Base-by-base conservation (phyloP, 2,113 vertebrate genomes). In the Verasper variegatus region DNA sequence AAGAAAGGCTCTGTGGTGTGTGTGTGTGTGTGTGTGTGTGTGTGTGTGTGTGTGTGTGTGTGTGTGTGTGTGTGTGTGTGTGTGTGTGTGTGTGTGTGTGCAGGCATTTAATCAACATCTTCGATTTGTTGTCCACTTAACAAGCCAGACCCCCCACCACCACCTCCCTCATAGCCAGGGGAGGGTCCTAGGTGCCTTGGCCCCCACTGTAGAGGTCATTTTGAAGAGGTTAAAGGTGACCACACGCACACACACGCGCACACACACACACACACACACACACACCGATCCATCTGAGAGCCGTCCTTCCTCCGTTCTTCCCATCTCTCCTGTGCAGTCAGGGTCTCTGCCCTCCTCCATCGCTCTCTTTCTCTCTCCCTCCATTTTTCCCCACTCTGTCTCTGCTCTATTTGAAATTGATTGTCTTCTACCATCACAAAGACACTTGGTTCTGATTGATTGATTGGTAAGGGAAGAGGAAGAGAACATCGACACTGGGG, bases 391-490 rank as follows among this genome's bases (percentile, higher is more conserved):
- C 65, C 81, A 75, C 72, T 87, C 83, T 86, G 89, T 85, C 78
- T 91, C 89, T 92, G 84, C 87, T 91, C 89, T 89, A 91, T 92
- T 91, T 92, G 93, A 94, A 94, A 95, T 93, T 95, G 94, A 95
- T 95, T 95, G 95, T 95, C 95, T 94, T 94, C 93, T 92, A 95
- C 92, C 91, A 95, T 94, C 94, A 95, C 94, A 95, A 95, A 95
- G 95, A 95, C 94, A 95, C 95, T 94, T 95, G 93, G 90, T 93
- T 95, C 91, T 92, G 93, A 95, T 95, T 95, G 93, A 95, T 94
- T 92, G 89, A 92, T 91, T 85, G 90, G 87, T 89, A 88, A 87
- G 81, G 87, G 91, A 92, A 91, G 89, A 93, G 89, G 92, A 92
- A 92, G 92, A 92, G 85, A 87, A 92, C 85, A 89, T 88, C 27